Conservation (phyloP, 1,140 invertebrate species). For the Cyrtorhinus lividipennis region DNA sequence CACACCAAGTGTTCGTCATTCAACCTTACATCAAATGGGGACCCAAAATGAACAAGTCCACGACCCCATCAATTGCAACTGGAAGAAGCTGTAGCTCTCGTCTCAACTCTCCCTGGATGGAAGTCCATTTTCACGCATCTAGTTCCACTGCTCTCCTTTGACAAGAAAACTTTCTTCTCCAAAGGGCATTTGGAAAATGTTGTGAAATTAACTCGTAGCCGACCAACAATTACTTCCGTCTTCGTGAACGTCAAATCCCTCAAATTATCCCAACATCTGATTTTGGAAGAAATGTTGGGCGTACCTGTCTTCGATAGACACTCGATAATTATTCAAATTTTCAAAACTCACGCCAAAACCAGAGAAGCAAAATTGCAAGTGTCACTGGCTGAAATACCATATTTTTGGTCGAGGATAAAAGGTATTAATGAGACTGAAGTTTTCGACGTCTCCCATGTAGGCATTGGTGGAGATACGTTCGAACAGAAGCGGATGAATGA, state of each 20-base stretch:
- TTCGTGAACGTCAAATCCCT: conserved; percentile 61
- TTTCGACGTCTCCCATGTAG: conserved; percentile 28
- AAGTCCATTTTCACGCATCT: conserved; percentile 42
- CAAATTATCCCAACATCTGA: conserved; percentile 42
- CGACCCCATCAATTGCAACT: conserved; percentile 49
- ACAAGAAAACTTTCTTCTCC: conserved; percentile 50
- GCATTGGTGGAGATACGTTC: conserved; percentile 31
- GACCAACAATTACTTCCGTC: conserved; percentile 42
- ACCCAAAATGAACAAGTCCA: conserved; percentile 34
- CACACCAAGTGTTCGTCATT: conserved; percentile 42
- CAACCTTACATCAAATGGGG: conserved; percentile 69
- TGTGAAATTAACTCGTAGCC: conserved; percentile 28
- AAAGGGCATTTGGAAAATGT: conserved; percentile 47
- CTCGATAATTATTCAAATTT: conserved; percentile 70
- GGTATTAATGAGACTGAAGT: conserved; percentile 15
- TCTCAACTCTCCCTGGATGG: conserved; percentile 58
- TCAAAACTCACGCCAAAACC: conserved; percentile 61
- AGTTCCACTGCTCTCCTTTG: conserved; percentile 38
- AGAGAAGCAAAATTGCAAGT: conserved; percentile 74
- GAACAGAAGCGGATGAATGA: conserved; percentile 38
- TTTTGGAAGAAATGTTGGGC: conserved; percentile 41
- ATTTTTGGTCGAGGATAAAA: conserved; percentile 38
- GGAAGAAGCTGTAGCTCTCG: conserved; percentile 54
- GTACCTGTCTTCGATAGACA: conserved; percentile 68
- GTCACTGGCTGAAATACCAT: conserved; percentile 76